Conservation (phyloP, 2,113 vertebrate genomes). For the Eupsittula cactorum region DNA sequence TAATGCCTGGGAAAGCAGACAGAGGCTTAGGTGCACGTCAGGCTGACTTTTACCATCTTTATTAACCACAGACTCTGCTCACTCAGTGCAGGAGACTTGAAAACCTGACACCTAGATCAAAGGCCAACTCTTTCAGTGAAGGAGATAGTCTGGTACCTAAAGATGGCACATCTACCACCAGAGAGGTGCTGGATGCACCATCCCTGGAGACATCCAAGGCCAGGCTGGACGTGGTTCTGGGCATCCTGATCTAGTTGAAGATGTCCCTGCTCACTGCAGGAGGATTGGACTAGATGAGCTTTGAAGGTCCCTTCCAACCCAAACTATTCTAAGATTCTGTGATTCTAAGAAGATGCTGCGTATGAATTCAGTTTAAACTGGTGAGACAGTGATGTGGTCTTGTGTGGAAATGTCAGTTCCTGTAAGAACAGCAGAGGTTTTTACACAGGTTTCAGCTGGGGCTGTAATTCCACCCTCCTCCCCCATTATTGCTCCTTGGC, state of each 20-base stretch:
- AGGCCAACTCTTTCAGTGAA: neutral
- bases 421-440: neutral
- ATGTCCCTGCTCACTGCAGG: neutral
- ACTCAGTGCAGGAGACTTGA: neutral
- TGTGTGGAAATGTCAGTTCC: neutral
- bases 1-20: neutral
- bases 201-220: neutral
- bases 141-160: neutral
- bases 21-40: neutral
- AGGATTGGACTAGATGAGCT: neutral
- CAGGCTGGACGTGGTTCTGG: neutral
- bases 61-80: neutral
- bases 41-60: neutral
- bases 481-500: fast-evolving
- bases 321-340: neutral
- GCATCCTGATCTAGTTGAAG: neutral
- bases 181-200: neutral
- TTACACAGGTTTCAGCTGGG: neutral
- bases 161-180: neutral
- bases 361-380: neutral
- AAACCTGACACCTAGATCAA: neutral
- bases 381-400: neutral
- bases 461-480: neutral
- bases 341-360: neutral
- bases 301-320: neutral